Evolutionary conservation across 1,140 invertebrate genomes (phyloP), one percentile per base, ranked within the genome.

Genomic region (Polyergus mexicanus): DNA sequence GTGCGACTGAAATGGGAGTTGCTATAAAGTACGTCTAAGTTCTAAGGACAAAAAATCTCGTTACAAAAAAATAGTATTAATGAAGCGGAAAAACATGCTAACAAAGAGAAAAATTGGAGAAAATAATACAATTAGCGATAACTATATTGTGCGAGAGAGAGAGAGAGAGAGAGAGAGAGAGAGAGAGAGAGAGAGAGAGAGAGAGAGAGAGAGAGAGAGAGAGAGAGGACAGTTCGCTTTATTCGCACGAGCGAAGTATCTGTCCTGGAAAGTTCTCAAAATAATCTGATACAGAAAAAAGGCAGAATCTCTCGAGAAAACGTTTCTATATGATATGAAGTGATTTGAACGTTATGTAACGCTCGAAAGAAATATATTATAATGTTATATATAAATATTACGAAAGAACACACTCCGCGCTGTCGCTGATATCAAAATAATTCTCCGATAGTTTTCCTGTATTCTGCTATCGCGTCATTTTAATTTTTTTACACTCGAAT

Each of bases 101-200:
- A 83, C 19, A 72, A 58, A 81, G 66, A 71, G 10, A 83, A n/a
- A 81, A 72, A 56, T 54, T n/a, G 54, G 25, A 47, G 32, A 78
- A 68, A 69, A 16, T 54, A 1, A n/a, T 69, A 6, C 41, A 65
- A 77, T 4, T 19, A 63, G 8, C 44, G 47, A 77, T 47, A 77
- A 77, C 56, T 19, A 6, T 69, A 69, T 56, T 35, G n/a, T 44
- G 47, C 16, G 16, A 51, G 16, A 19, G 16, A 19, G 47, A 19
- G 47, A 44, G 41, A 44, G 41, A 44, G 32, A 78, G n/a, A 32
- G 32, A 80, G 32, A 51, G 13, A 44, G 32, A 78, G n/a, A 32
- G 32, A 80, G 16, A 51, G 16, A 19, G 16, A 16, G 47, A 19
- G 47, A 41, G 41, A 41, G 41, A 41, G 32, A 78, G n/a, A 32